phyloP scores from a whole-genome alignment of 2,888 invertebrate genomes.

The Amblyjoppa proteus region DNA sequence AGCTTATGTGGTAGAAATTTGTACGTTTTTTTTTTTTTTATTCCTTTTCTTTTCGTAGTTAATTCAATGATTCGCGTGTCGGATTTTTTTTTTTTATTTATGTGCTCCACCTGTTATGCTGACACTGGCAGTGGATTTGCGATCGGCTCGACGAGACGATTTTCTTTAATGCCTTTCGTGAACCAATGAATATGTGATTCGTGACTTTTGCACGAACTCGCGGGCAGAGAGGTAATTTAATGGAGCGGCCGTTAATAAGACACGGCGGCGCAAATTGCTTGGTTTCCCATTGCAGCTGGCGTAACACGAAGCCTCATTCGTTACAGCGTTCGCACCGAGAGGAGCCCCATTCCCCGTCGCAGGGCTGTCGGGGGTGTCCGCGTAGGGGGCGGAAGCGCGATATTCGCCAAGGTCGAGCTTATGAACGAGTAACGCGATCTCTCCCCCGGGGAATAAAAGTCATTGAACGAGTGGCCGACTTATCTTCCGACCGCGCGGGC shows the following conservation, averaged over 20 bases:
- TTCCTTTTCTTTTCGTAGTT: not conserved
- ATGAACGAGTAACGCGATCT: constrained; percentile 68
- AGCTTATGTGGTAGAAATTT: constrained; percentile 28
- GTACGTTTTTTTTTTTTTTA: not conserved
- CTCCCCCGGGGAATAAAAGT: constrained; percentile 67
- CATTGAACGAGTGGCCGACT: constrained; percentile 66
- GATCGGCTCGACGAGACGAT: too few species aligned
- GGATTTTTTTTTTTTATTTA: not conserved
- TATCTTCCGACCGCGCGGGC: constrained; percentile 55
- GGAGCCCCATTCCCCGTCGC: constrained; percentile 21
- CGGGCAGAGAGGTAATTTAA: constrained; percentile 13
- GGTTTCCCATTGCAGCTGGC: constrained; percentile 31
- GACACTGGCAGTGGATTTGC: too few species aligned
- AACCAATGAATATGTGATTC: too few species aligned
- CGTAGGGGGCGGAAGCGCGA: constrained; percentile 1
- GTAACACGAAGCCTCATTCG: constrained; percentile 71
- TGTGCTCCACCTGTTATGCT: too few species aligned
- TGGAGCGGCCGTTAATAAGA: not conserved
- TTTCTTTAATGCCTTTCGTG: too few species aligned
- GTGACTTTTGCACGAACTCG: not conserved
- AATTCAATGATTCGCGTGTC: not conserved
- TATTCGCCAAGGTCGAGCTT: constrained; percentile 24
- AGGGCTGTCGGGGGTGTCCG: constrained; percentile 30
- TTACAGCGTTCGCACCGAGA: constrained; percentile 62
- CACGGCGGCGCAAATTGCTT: constrained; percentile 52